Evolutionary conservation across 1,140 invertebrate genomes (phyloP), one percentile per base, ranked within the genome.

Genomic region (Homarus americanus): DNA sequence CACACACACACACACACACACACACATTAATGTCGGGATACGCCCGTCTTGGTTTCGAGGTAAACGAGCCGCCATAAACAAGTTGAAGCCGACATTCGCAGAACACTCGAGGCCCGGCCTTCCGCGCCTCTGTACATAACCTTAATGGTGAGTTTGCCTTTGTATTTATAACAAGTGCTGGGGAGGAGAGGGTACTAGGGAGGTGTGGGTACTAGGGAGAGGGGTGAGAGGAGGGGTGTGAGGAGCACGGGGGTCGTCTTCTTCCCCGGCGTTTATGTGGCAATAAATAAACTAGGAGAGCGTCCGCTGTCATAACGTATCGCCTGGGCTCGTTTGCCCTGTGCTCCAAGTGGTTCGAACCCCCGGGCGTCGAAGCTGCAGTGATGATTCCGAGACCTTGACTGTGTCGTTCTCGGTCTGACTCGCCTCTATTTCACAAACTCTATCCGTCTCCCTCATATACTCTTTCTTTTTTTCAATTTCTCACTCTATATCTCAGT

Each of bases 101-200:
- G 15, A 20, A 20, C n/a, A 20, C 63, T 32, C 4, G 63, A 69
- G 49, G 12, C 78, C 36, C 49, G 1, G 17, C 41, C 32, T 63
- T 15, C 32, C 79, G 5, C 49, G 12, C 49, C 79, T 36, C 4
- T 49, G 49, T 82, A 82, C 79, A 63, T 63, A 82, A 82, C 49
- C 49, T 53, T 63, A 82, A 82, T 63, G 49, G 79, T 12, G 79
- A 82, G 79, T 82, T 82, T 82, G 79, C 79, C 36, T 82, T 82
- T 82, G 79, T 82, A 63, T 82, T 82, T 82, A 82, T 82, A 63
- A 36, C 79, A 63, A 82, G 49, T 82, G 79, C 41, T 82, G 79
- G 49, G n/a, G n/a, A 69, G 28, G 53, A 58, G 17, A 58, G 17
- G 10, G 53, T 20, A 20, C 3, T 4, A 20, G 17, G 44, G 44